A percentile compares a stretch with the other conserved stretches of the same genome.
Conservation (phyloP, 2,113 vertebrate genomes). For the Echinops telfairi region DNA sequence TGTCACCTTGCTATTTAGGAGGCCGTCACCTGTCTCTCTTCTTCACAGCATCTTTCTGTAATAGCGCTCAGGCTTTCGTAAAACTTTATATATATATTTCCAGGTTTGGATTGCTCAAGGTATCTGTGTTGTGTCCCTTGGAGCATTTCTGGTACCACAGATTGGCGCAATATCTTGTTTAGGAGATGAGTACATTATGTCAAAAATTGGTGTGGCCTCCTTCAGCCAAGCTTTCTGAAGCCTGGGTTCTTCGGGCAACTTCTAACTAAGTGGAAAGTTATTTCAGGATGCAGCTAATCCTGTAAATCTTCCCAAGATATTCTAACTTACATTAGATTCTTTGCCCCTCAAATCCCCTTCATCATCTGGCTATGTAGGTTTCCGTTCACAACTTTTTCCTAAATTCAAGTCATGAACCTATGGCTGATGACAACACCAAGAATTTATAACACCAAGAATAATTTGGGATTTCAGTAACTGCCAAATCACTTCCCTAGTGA, state of each 20-base stretch:
- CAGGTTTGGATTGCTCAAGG: no score
- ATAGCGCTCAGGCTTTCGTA: slow-evolving; percentile 33
- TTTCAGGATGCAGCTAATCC: neutral
- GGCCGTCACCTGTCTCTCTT: slow-evolving; percentile 54
- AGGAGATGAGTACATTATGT: slow-evolving; percentile 19
- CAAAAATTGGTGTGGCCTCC: slow-evolving; percentile 29
- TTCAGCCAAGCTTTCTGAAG: neutral
- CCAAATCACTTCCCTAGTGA: neutral
- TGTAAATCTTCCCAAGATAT: slow-evolving; percentile 40
- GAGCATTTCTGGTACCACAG: neutral
- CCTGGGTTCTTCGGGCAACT: slow-evolving; percentile 15
- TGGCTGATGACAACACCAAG: neutral
- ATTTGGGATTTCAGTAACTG: slow-evolving; percentile 36
- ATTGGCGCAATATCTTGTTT: slow-evolving; percentile 10
- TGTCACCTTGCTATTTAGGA: slow-evolving; percentile 52
- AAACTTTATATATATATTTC: neutral
- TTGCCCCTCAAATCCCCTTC: neutral
- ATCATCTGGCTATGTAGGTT: neutral
- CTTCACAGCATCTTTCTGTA: neutral
- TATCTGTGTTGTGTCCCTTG: no score
- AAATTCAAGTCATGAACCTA: slow-evolving; percentile 33
- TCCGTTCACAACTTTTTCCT: slow-evolving; percentile 5
- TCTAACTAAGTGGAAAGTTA: neutral
- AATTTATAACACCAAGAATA: neutral
- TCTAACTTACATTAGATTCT: neutral